These are phyloP conservation scores for Chrosomus eos DNA, from an alignment of 2,797 vertebrate genomes.

Conservation along the genomic window DNA sequence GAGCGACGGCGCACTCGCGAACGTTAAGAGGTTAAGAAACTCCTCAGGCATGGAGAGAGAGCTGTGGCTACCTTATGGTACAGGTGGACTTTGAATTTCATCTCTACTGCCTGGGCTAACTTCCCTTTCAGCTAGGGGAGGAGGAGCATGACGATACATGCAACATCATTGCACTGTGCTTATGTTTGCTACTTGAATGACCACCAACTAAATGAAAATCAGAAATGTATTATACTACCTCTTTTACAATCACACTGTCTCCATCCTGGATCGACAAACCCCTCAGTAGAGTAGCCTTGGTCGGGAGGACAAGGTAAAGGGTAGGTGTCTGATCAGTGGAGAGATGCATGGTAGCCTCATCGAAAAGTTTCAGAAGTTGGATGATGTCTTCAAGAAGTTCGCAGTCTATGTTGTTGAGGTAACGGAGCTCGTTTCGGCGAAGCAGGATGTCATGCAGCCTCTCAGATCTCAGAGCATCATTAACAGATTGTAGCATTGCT, in stretches of 20 bases:
- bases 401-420: neutral
- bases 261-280: neutral
- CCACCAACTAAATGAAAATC: neutral
- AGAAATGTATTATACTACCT: too few species aligned
- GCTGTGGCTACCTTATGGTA: slow-evolving; percentile 44
- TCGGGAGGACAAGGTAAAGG: slow-evolving; percentile 45
- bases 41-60: slow-evolving; percentile 45
- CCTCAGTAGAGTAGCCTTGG: slow-evolving; percentile 46
- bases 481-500: neutral
- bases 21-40: slow-evolving; percentile 36
- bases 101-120: slow-evolving; percentile 17
- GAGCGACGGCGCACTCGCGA: too few species aligned
- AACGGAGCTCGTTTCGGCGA: too few species aligned
- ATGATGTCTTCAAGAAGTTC: slow-evolving; percentile 4
- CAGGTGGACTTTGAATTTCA: slow-evolving; percentile 46
- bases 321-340: slow-evolving; percentile 40
- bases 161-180: too few species aligned
- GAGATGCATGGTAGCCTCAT: slow-evolving; percentile 34
- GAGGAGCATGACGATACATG: too few species aligned
- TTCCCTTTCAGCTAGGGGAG: slow-evolving; percentile 17
- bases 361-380: slow-evolving; percentile 37
- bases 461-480: neutral
- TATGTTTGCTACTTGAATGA: too few species aligned
- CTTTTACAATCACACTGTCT: neutral
- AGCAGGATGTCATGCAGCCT: neutral